A percentile compares a stretch with the other conserved stretches of the same genome.
Evolutionary conservation across 2,888 invertebrate species (phyloP).

Genomic region (Drosophila lacicola): DNA sequence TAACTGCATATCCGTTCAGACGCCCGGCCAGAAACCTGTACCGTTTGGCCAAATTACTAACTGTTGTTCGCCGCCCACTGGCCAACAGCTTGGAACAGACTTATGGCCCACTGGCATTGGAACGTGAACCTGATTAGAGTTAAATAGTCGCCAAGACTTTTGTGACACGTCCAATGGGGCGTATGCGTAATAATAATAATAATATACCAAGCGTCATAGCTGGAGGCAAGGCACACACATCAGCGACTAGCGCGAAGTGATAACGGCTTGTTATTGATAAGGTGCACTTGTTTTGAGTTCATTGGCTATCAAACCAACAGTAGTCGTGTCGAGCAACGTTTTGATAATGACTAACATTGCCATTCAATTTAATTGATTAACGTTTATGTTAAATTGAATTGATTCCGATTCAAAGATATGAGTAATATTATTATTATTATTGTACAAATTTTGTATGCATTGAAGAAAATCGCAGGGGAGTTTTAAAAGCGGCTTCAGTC

Average conservation of each 20-base stretch:
- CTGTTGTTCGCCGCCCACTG: slow-evolving; percentile 54
- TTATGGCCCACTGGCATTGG: slow-evolving; percentile 34
- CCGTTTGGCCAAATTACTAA: slow-evolving; percentile 44
- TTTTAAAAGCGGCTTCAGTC: no score
- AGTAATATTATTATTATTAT: neutral
- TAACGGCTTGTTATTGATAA: slow-evolving; percentile 50
- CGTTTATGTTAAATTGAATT: slow-evolving; percentile 6
- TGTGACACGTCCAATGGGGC: slow-evolving; percentile 24
- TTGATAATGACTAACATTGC: slow-evolving; percentile 15
- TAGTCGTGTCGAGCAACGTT: slow-evolving; percentile 5
- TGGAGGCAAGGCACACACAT: neutral
- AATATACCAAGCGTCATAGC: neutral
- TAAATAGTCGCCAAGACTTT: neutral
- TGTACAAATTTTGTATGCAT: neutral
- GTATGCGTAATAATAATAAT: slow-evolving; percentile 52
- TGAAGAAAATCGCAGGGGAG: neutral
- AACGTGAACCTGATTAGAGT: slow-evolving; percentile 25
- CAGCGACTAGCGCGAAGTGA: slow-evolving; percentile 12
- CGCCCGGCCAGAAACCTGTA: slow-evolving; percentile 52
- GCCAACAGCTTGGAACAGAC: slow-evolving; percentile 23
- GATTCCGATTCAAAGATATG: neutral
- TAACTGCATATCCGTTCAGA: slow-evolving; percentile 13
- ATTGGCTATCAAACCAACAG: slow-evolving; percentile 33
- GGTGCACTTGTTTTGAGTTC: slow-evolving; percentile 46
- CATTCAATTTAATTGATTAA: slow-evolving; percentile 18